A percentile compares a stretch with the other conserved stretches of the same genome.
Conservation (phyloP, 1,140 invertebrate species). For the Ooceraea biroi region DNA sequence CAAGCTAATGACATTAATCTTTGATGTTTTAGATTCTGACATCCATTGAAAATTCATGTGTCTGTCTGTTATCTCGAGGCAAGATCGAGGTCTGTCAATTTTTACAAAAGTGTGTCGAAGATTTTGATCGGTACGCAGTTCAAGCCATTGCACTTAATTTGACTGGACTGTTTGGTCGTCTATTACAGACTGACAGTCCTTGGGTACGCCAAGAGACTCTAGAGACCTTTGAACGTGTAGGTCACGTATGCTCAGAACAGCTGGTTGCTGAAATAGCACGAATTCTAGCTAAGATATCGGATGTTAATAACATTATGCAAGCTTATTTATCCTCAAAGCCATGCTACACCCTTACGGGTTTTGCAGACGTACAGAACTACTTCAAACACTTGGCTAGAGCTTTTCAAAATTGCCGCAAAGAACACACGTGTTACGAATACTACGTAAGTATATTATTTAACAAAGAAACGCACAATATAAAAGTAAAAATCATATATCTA, state of each 20-base stretch:
- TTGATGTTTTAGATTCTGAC: slow-evolving; percentile 76
- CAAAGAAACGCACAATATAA: background rate
- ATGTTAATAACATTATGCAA: slow-evolving; percentile 70
- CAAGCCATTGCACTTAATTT: slow-evolving; percentile 51
- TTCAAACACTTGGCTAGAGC: slow-evolving; percentile 45
- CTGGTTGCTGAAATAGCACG: slow-evolving; percentile 73
- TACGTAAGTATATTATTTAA: slow-evolving; percentile 36
- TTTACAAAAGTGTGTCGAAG: slow-evolving; percentile 60
- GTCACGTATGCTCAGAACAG: slow-evolving; percentile 72
- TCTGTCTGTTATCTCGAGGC: slow-evolving; percentile 56
- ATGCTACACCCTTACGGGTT: slow-evolving; percentile 64
- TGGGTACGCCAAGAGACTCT: slow-evolving; percentile 79
- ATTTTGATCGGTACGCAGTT: slow-evolving; percentile 44
- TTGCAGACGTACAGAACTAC: slow-evolving; percentile 66
- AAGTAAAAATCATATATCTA: background rate
- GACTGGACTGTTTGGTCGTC: slow-evolving; percentile 72
- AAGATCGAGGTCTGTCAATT: slow-evolving; percentile 75
- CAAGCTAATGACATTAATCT: background rate
- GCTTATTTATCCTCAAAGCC: slow-evolving; percentile 74
- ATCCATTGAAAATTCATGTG: slow-evolving; percentile 64
- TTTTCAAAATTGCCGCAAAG: background rate
- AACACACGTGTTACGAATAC: slow-evolving; percentile 71
- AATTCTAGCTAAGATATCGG: slow-evolving; percentile 64
- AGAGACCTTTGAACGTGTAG: slow-evolving; percentile 78
- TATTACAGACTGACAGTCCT: slow-evolving; percentile 76